phyloP scores from a whole-genome alignment of 2,888 invertebrate genomes.

The Philhelius pedissequus region DNA sequence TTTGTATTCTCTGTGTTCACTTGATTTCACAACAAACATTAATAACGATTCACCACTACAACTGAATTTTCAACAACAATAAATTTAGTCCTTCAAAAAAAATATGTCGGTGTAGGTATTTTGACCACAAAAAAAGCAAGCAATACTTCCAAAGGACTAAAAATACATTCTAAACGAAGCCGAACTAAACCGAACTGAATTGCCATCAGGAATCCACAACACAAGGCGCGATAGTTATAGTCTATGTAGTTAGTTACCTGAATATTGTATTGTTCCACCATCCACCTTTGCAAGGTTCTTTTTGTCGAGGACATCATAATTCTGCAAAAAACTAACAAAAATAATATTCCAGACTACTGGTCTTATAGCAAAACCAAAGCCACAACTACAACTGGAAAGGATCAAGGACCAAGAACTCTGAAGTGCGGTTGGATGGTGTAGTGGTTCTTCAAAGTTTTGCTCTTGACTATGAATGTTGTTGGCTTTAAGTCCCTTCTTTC shows the following conservation, averaged over 20 bases:
- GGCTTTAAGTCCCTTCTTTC: neutral
- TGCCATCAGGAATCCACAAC: neutral
- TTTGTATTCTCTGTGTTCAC: neutral
- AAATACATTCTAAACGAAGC: no score
- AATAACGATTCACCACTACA: slow-evolving; percentile 8
- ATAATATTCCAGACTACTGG: slow-evolving; percentile 19
- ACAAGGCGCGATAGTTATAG: slow-evolving; percentile 9
- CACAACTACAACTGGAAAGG: neutral
- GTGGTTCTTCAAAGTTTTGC: slow-evolving; percentile 45
- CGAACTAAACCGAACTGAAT: neutral
- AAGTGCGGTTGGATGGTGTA: slow-evolving; percentile 26
- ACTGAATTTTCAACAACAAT: neutral
- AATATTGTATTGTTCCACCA: slow-evolving; percentile 51
- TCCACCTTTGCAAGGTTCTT: neutral
- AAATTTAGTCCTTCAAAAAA: neutral
- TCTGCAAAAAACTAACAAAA: slow-evolving; percentile 30
- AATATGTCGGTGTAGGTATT: neutral
- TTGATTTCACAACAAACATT: slow-evolving; percentile 10
- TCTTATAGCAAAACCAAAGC: neutral
- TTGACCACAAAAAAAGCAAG: slow-evolving; percentile 3
- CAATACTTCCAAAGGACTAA: slow-evolving; percentile 16
- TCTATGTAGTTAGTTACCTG: slow-evolving; percentile 30
- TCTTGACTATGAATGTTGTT: slow-evolving; percentile 21
- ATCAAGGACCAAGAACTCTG: slow-evolving; percentile 5
- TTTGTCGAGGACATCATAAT: slow-evolving; percentile 23